Percentiles rank a stretch among this genome's conserved stretches.
These are phyloP conservation scores for Hepsetus odoe DNA, from an alignment of 2,113 vertebrate genomes.

Conservation along the genomic window DNA sequence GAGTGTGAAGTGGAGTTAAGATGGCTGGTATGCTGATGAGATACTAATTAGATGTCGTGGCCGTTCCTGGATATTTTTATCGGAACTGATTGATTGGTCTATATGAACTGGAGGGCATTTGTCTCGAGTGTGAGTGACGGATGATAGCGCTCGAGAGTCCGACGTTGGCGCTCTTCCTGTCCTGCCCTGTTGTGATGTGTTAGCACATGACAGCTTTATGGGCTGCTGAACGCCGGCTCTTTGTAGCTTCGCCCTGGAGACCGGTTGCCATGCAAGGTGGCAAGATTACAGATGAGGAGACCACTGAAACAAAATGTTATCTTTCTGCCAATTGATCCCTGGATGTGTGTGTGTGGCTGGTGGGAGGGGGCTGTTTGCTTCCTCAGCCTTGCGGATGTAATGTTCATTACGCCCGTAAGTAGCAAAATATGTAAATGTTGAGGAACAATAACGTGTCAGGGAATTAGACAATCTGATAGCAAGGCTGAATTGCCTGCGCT, in stretches of 20 bases:
- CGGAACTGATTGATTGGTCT: neutral
- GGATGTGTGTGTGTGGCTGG: constrained; percentile 16
- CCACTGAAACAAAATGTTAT: constrained; percentile 62
- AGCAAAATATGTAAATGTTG: constrained; percentile 64
- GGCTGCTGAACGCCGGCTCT: constrained; percentile 58
- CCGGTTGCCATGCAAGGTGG: constrained; percentile 62
- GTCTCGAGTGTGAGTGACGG: constrained; percentile 33
- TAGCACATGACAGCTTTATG: constrained; percentile 69
- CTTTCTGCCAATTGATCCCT: constrained; percentile 61
- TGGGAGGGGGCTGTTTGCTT: constrained; percentile 26
- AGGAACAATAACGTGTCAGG: constrained; percentile 59
- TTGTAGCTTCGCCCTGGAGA: constrained; percentile 67
- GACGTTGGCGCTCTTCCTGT: constrained; percentile 41
- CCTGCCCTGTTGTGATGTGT: constrained; percentile 56
- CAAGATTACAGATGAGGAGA: constrained; percentile 60
- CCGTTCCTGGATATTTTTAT: constrained; percentile 19
- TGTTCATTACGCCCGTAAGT: constrained; percentile 59
- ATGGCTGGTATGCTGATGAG: neutral
- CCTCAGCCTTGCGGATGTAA: constrained; percentile 29
- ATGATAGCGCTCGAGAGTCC: constrained; percentile 16
- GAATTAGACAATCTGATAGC: constrained; percentile 59
- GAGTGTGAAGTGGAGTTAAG: no score
- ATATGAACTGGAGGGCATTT: constrained; percentile 15
- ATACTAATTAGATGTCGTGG: neutral
- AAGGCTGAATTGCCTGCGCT: constrained; percentile 55